These are phyloP conservation scores for Chrosomus eos DNA, from an alignment of 2,797 vertebrate species.

Conservation along the genomic window DNA sequence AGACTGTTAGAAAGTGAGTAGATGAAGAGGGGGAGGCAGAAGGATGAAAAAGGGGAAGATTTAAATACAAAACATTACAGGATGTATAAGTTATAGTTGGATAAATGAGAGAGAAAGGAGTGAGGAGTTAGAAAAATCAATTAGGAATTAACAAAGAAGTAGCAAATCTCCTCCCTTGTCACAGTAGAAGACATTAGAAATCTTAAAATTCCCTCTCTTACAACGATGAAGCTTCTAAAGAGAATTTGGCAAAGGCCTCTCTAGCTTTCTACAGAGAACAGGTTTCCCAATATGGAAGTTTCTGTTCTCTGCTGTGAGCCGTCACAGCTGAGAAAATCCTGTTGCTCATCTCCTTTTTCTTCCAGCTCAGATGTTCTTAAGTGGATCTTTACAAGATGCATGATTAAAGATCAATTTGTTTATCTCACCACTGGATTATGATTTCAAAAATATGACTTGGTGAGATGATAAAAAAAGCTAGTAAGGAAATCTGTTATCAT, in stretches of 20 bases:
- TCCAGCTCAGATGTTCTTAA: constrained; percentile 63
- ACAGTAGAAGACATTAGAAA: constrained; percentile 29
- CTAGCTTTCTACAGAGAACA: constrained; percentile 46
- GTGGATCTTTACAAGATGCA: constrained; percentile 47
- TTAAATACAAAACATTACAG: not conserved
- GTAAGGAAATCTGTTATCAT: not conserved
- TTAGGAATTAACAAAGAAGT: not conserved
- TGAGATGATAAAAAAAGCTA: not conserved
- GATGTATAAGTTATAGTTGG: constrained; percentile 25
- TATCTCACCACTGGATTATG: constrained; percentile 65
- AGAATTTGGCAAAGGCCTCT: constrained; percentile 25
- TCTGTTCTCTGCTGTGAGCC: constrained; percentile 60
- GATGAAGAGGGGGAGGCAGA: constrained; percentile 24
- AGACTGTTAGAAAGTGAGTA: constrained; percentile 48
- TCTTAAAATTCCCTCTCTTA: constrained; percentile 15
- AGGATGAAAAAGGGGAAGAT: constrained; percentile 1
- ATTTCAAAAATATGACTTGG: constrained; percentile 15
- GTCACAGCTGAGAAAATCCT: constrained; percentile 64
- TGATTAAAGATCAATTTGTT: constrained; percentile 66
- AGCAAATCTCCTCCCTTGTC: constrained; percentile 2
- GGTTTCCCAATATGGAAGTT: constrained; percentile 67
- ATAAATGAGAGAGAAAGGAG: constrained; percentile 23
- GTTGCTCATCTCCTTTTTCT: constrained; percentile 59
- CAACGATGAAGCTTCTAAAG: constrained; percentile 26
- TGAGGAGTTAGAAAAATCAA: constrained; percentile 4